Percentiles rank a stretch among this genome's conserved stretches.
These are phyloP conservation scores for Sylvilagus floridanus DNA, from an alignment of 2,797 vertebrate genomes.

Conservation along the genomic window DNA sequence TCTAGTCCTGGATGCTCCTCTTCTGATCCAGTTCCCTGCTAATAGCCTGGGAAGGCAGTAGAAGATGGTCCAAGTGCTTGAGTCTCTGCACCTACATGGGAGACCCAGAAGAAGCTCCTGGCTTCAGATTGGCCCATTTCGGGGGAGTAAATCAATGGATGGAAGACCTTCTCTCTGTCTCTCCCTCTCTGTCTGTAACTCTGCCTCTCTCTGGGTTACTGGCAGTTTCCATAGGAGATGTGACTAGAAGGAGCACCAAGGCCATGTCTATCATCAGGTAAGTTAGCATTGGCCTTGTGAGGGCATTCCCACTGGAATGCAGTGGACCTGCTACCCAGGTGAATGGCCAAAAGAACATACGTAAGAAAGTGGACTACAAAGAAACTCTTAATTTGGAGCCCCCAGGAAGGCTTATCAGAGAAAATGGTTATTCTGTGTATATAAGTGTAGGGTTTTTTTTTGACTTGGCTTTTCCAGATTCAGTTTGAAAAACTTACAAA, in stretches of 20 bases:
- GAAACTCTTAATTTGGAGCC: background rate
- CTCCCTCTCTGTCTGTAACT: too few species aligned
- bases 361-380: background rate
- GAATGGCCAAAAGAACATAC: background rate
- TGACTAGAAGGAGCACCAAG: background rate
- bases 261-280: background rate
- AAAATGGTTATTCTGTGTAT: constrained; percentile 7
- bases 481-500: constrained; percentile 13
- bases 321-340: background rate
- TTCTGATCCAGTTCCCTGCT: too few species aligned
- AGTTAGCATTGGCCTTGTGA: background rate
- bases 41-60: too few species aligned
- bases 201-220: background rate
- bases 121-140: too few species aligned
- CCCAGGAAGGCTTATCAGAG: background rate
- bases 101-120: too few species aligned
- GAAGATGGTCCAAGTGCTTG: too few species aligned
- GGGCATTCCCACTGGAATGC: constrained; percentile 24
- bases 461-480: constrained; percentile 20
- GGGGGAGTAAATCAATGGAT: too few species aligned
- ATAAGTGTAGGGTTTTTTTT: background rate
- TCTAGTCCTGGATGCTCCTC: too few species aligned
- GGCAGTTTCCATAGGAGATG: background rate
- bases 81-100: too few species aligned
- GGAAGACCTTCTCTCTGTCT: too few species aligned